A percentile compares a stretch with the other conserved stretches of the same genome.
Evolutionary conservation across 1,140 invertebrate species (phyloP).

Genomic region (Centruroides sculpturatus): DNA sequence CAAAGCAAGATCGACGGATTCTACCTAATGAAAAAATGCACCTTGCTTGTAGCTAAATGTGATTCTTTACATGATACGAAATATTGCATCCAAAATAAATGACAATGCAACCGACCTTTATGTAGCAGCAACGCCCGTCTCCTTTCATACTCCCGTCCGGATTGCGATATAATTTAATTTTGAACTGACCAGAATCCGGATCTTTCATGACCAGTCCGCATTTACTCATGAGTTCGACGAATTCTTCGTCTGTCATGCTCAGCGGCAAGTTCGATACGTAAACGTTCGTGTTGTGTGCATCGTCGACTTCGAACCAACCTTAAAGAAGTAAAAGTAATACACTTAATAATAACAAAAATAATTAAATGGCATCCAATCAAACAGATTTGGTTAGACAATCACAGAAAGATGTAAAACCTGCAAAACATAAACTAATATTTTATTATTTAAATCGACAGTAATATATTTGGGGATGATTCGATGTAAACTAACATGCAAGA

Average conservation of each 20-base stretch:
- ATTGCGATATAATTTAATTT: constrained; percentile 88
- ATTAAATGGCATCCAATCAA: not conserved
- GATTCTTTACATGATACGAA: not conserved
- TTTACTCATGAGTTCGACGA: constrained; percentile 84
- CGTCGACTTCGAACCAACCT: constrained; percentile 87
- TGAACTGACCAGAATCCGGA: constrained; percentile 62
- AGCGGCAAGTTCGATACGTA: constrained; percentile 87
- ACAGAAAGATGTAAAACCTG: not conserved
- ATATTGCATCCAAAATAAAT: constrained; percentile 30
- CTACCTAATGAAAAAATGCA: constrained; percentile 40
- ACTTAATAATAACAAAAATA: not conserved
- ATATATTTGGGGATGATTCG: no score
- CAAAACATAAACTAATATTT: no score
- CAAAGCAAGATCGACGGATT: constrained; percentile 86
- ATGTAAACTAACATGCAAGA: no score
- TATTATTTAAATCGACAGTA: no score
- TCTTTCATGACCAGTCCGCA: constrained; percentile 92
- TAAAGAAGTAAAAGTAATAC: not conserved
- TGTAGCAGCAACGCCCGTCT: constrained; percentile 92
- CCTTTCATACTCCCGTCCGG: constrained; percentile 72
- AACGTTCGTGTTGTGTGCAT: constrained; percentile 88
- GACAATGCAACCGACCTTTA: constrained; percentile 45
- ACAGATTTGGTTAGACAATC: not conserved
- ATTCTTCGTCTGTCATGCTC: constrained; percentile 70
- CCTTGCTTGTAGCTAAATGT: no score